Evolutionary conservation across 2,888 invertebrate genomes (phyloP), one percentile per base, ranked within the genome.

Genomic region (Agrochola lychnidis): DNA sequence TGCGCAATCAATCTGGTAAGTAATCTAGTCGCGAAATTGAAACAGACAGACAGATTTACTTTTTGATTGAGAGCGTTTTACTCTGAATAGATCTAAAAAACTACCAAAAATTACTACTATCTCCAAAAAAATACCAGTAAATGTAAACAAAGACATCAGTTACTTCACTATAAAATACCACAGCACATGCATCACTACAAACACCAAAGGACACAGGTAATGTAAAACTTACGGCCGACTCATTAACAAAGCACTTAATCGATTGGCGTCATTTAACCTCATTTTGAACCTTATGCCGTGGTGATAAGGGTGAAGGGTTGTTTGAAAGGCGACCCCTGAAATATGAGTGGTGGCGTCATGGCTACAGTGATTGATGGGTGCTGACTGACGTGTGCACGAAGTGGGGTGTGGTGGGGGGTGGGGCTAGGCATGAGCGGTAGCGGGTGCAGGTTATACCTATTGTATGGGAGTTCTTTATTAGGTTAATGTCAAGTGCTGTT

Each of bases 311-410:
- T 81, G 86, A 76, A 78, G 84, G 78, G 76, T 66, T 82, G 78
- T 80, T 82, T 78, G 79, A 89, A 89, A 84, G 86, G 87, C 85
- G 90, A 90, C 91, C 93, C 91, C 92, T 95, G 95, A 94, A 95
- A 95, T 94, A 95, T 94, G 96, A 95, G 95, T 94, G 93, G 94
- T 92, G 91, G 93, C 94, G 94, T 94, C 94, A 93, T 93, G 93
- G 93, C 90, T 94, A 93, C 95, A 94, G 94, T 96, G 96, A 95
- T 95, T 96, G 96, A 96, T 96, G 95, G 92, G 94, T 91, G 93
- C 92, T 95, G 96, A 96, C 94, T 95, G 96, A 94, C 94, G 93
- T 92, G 94, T 92, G 92, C 93, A 95, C 95, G 95, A 94, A 92
- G 92, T 93, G 91, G 95, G 95, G 94, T 93, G 92, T 90, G 92